Evolutionary conservation across 2,888 invertebrate species (phyloP), one percentile per base, ranked within the genome.

Genomic region (Julus scandinavius): DNA sequence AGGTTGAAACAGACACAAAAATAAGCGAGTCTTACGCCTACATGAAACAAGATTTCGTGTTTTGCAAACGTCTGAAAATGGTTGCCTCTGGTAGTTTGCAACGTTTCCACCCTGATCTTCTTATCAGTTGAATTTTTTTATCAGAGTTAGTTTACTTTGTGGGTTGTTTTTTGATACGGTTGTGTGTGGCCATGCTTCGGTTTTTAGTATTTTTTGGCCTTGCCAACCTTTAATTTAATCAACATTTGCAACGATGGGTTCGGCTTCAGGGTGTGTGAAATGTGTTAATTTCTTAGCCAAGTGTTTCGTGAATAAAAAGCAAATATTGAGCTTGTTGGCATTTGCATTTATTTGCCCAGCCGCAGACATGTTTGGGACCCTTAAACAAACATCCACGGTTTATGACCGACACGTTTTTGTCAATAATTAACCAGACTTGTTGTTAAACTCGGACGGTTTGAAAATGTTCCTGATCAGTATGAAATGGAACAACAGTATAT

Each of bases 101-200:
- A 9, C 63, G n/a, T 29, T 72, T 6, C 41, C 72, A 72, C 72
- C 29, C 72, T 29, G 72, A 6, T 29, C 72, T 72, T 29, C 29
- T 29, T 72, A 29, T 29, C 29, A 29, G 20, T 72, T 29, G 7
- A n/a, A n/a, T n/a, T 63, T 9, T 72, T 20, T 72, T 72, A 72
- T 72, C 72, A 29, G 72, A 72, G 72, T 72, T 20, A 72, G 72
- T 72, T 20, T 72, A 72, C 72, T 15, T 17, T 20, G 9, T 29
- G 72, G 7, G 72, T 72, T 72, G n/a, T n/a, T n/a, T n/a, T n/a
- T n/a, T 17, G 72, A 72, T 72, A 72, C n/a, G 63, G 63, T 20
- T 63, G 63, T 7, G 63, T n/a, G n/a, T 20, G 7, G 29, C 20
- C 29, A 72, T 72, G 72, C 72, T 72, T 72, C 58, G 58, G n/a